These are phyloP conservation scores for Gryon sp. DNA, from an alignment of 1,140 invertebrate genomes.

Conservation along the genomic window DNA sequence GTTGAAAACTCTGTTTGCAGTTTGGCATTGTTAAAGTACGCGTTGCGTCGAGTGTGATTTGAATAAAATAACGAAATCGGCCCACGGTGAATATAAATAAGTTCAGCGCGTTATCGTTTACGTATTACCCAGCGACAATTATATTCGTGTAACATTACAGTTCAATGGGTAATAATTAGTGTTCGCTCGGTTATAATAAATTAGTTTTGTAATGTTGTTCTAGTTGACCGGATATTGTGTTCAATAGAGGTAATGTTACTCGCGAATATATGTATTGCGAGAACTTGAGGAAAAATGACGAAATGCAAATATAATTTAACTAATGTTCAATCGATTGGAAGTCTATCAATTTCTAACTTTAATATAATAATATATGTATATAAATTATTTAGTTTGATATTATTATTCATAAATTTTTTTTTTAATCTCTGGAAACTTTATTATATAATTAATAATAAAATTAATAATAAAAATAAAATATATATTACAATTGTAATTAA, in stretches of 20 bases:
- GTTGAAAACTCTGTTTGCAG: conserved; percentile 23
- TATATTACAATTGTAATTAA: no score
- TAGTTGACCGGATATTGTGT: conserved; percentile 50
- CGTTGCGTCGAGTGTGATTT: conserved; percentile 34
- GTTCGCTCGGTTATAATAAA: conserved; percentile 55
- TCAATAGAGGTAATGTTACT: conserved; percentile 30
- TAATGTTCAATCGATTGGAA: conserved; percentile 32
- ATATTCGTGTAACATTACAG: conserved; percentile 56
- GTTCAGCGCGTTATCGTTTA: conserved; percentile 49
- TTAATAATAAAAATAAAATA: no score
- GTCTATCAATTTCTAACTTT: conserved; percentile 9
- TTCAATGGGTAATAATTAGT: conserved; percentile 56
- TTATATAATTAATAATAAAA: no score
- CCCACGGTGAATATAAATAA: conserved; percentile 55
- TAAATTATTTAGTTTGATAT: no score
- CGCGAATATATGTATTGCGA: conserved; percentile 6
- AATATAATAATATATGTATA: no score
- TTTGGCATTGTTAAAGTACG: conserved; percentile 39
- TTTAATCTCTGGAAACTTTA: no score
- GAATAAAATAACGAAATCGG: conserved; percentile 52
- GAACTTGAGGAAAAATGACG: conserved; percentile 48
- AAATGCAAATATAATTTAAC: conserved; percentile 18
- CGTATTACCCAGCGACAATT: conserved; percentile 58
- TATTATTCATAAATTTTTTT: no score
- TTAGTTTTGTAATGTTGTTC: conserved; percentile 52